These are phyloP conservation scores for Zaprionus ghesquierei DNA, from an alignment of 1,140 invertebrate genomes.

Conservation along the genomic window DNA sequence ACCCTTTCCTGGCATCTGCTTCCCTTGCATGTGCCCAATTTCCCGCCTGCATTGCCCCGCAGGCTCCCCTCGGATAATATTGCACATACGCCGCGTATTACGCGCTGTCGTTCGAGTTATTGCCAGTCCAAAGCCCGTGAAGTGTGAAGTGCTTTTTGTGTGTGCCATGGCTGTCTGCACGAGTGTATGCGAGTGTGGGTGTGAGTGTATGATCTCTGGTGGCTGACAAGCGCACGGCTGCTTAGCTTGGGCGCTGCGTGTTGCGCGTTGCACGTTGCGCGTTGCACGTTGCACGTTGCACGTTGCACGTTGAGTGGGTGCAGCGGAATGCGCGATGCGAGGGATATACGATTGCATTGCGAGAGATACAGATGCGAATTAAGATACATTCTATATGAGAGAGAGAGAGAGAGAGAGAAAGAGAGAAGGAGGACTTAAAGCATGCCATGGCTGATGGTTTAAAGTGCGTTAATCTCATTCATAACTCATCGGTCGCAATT, in stretches of 20 bases:
- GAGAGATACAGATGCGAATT: background rate
- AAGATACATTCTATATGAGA: background rate
- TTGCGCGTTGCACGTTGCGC: background rate
- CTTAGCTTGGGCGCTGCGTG: conserved; percentile 31
- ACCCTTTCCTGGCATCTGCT: background rate
- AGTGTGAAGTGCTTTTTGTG: conserved; percentile 36
- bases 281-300: conserved; percentile 2
- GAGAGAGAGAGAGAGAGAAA: no score
- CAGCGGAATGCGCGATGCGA: conserved; percentile 5
- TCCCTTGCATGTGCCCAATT: background rate
- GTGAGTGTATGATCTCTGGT: conserved; percentile 29
- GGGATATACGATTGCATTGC: conserved; percentile 9
- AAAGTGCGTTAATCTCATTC: conserved; percentile 7
- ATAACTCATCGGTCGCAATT: conserved; percentile 38
- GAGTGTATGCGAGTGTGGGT: background rate
- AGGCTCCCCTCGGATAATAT: conserved; percentile 29
- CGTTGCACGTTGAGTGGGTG: conserved; percentile 14
- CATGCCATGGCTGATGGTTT: no score
- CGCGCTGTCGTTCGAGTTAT: conserved; percentile 35
- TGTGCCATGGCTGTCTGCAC: background rate
- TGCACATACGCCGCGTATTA: conserved; percentile 60
- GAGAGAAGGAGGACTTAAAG: no score
- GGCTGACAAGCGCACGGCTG: conserved; percentile 32
- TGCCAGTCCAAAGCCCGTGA: conserved; percentile 32
- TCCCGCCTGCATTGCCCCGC: background rate